Base-by-base conservation (phyloP, 2,888 invertebrate species). In the Stenolophus ochropezus region DNA sequence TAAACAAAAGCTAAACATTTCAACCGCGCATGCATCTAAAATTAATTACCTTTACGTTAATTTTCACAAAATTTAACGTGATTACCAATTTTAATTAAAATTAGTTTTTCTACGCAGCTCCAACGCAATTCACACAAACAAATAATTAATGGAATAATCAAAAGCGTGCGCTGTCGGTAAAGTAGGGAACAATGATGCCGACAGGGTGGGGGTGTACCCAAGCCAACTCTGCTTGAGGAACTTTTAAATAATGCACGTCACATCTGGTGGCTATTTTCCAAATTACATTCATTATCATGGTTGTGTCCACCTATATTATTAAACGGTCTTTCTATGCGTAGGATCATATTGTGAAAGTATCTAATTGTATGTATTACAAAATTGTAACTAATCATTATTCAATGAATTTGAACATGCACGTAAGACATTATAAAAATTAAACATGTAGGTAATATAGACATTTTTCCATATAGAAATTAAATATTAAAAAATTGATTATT, bases 11-110 rank as follows among this genome's bases (percentile, higher is more conserved):
- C 65, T 69, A 69, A 69, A 69, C 65, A 69, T 69, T 69, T 69
- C 65, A 69, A 33, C 65, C 27, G 33, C 65, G 78, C 65, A 33
- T 78, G 78, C 49, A 78, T 78, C 61, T 27, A 78, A 78, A 78
- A 78, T 78, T 78, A 78, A 78, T 78, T 78, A 78, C 78, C 65
- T 61, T 27, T 42, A 53, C 51, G 74, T 74, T 74, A 74, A 74
- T 74, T 74, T 74, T 74, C 78, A 78, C 78, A 61, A 78, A 78
- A 42, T 58, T 47, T 78, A 33, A 49, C 78, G 78, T 78, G 78
- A 78, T 78, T 78, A 78, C 78, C 78, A 78, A 78, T 78, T 78
- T 78, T 78, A 78, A 78, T 78, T 78, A 78, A 78, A 78, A 61
- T 78, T 78, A 78, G 78, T 78, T 78, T 78, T 78, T 78, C 77